Evolutionary conservation across 2,888 invertebrate species (phyloP), one percentile per base, ranked within the genome.

Genomic region (Ormyrus rosae): DNA sequence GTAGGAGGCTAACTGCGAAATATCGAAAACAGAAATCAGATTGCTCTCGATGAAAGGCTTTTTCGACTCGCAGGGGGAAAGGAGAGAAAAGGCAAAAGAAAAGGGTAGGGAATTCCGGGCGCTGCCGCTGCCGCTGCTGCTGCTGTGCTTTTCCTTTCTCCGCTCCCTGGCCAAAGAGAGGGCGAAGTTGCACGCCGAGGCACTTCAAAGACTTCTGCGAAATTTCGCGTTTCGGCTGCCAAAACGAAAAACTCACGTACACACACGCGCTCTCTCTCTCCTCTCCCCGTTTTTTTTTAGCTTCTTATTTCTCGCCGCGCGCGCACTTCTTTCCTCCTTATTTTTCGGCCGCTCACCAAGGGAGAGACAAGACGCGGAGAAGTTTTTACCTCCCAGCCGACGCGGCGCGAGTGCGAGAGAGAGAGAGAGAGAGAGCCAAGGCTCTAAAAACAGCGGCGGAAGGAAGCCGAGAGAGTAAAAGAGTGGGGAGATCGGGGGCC

Each of bases 161-260:
- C 48, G 34, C 13, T 55, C 61, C 46, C 61, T 61, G 53, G 48
- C 60, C 34, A 55, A 48, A 19, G 13, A 46, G 34, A 74, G 63
- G 56, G 51, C 51, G 67, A 75, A 58, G 51, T 68, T 55, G 68
- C 46, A 53, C 56, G 11, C 51, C 11, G 55, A 63, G 55, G 48
- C 69, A 75, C 70, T 76, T 72, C 80, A 80, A 80, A 80, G 80
- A 68, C 76, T 76, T 76, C 55, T 65, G 58, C 13, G 50, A 76
- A 80, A 80, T 75, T 71, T 76, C 68, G 55, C 69, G 34, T 61
- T 76, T 69, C 61, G 9, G 55, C 19, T 65, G 76, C 51, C 67
- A 67, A 76, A 80, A 76, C 67, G 76, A 76, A 72, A 75, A 78
- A 78, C 34, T 58, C 34, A 50, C 48, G 50, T 45, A 56, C 48